phyloP scores from a whole-genome alignment of 2,888 invertebrate species.

The Limnephilus lunatus region DNA sequence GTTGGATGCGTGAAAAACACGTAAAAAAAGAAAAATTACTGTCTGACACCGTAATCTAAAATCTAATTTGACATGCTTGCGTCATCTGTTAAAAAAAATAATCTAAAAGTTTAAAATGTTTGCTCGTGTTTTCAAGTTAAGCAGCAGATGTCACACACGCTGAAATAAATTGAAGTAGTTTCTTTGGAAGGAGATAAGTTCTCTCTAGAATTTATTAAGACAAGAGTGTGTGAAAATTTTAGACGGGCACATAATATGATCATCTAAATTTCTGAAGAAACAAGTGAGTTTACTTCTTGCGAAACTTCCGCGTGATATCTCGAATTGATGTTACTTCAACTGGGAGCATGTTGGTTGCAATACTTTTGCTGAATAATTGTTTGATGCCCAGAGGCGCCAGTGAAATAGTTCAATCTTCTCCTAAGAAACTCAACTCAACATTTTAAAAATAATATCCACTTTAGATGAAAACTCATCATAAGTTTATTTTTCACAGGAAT shows the following conservation, averaged over 20 bases:
- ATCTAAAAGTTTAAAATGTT: neutral
- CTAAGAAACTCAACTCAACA: neutral
- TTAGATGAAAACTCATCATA: no score
- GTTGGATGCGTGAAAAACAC: no score
- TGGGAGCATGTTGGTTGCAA: neutral
- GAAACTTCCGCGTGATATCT: neutral
- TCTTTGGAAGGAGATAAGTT: neutral
- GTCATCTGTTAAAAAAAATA: neutral
- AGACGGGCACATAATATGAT: neutral
- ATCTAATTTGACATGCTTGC: neutral
- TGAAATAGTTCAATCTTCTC: neutral
- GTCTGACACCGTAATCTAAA: neutral
- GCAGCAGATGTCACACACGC: neutral
- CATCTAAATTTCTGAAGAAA: neutral
- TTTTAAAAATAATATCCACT: no score
- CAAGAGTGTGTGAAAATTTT: neutral
- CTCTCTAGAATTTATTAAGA: neutral
- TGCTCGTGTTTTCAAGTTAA: neutral
- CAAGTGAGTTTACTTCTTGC: neutral
- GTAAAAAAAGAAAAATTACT: no score
- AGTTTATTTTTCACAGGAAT: no score
- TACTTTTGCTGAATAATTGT: neutral
- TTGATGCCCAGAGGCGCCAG: neutral
- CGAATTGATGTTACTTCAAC: neutral
- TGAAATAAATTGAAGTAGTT: neutral